phyloP scores from a whole-genome alignment of 2,797 vertebrate genomes.

The Pseudochirops cupreus region DNA sequence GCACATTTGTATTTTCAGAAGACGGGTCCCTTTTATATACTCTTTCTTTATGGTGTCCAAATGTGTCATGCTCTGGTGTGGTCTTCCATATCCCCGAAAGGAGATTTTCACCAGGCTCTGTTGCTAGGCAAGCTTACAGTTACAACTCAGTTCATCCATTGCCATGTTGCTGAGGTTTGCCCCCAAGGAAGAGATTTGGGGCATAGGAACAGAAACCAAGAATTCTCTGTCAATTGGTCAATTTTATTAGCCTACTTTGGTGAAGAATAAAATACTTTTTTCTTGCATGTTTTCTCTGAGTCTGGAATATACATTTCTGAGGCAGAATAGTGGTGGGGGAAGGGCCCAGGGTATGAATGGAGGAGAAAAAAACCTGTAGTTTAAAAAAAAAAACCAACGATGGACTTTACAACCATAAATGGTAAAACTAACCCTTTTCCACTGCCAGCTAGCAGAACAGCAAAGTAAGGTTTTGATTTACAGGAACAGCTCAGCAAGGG shows the following conservation, averaged over 20 bases:
- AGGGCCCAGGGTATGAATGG: constrained; percentile 63
- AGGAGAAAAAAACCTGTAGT: constrained; percentile 57
- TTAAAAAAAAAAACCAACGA: constrained; percentile 76
- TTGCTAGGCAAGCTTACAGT: constrained; percentile 62
- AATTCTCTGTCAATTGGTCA: constrained; percentile 70
- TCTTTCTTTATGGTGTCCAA: constrained; percentile 8
- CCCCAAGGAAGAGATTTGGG: constrained; percentile 33
- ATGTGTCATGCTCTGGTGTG: constrained; percentile 56
- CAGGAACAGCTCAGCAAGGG: constrained; percentile 86
- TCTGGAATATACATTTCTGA: constrained; percentile 82
- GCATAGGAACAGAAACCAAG: constrained; percentile 40
- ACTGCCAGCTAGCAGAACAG: constrained; percentile 84
- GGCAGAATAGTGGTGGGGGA: constrained; percentile 52
- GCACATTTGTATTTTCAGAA: background rate
- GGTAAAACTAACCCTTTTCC: constrained; percentile 86
- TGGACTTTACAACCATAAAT: constrained; percentile 90
- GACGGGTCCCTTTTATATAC: constrained; percentile 1
- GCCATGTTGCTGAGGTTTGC: constrained; percentile 24
- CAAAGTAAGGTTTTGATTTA: constrained; percentile 90
- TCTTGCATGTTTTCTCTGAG: constrained; percentile 79
- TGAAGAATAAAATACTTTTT: constrained; percentile 75
- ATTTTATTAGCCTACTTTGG: constrained; percentile 69
- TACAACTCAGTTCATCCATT: constrained; percentile 39
- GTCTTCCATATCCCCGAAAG: constrained; percentile 53
- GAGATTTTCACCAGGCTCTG: constrained; percentile 12